Percentiles rank a stretch among this genome's conserved stretches.
phyloP scores from a whole-genome alignment of 1,140 invertebrate species.

The Cyclargus thomasi region DNA sequence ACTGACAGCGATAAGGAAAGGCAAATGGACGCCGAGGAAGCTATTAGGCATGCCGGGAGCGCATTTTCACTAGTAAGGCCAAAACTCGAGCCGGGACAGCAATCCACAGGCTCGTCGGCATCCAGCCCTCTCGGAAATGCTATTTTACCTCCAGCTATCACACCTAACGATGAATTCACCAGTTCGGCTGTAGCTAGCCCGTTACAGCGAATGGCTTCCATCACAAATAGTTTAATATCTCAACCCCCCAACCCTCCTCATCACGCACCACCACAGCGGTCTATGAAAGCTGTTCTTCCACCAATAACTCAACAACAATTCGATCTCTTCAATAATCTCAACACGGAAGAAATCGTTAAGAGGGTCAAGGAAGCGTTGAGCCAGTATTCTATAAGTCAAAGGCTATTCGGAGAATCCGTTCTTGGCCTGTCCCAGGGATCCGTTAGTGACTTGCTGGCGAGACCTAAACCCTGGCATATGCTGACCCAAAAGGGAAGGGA shows the following conservation, averaged over 20 bases:
- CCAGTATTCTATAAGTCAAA: constrained; percentile 98
- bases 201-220: constrained; percentile 96
- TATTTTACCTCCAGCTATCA: constrained; percentile 87
- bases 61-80: constrained; percentile 90
- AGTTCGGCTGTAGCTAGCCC: constrained; percentile 90
- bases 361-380: constrained; percentile 98
- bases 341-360: constrained; percentile 98
- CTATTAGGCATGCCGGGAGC: constrained; percentile 86
- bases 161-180: constrained; percentile 85
- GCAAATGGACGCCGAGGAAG: constrained; percentile 78
- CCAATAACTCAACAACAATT: constrained; percentile 99
- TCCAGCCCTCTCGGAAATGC: constrained; percentile 88
- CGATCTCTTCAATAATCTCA: constrained; percentile 97
- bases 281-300: constrained; percentile 95
- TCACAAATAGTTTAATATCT: constrained; percentile 96
- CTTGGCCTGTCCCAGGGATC: constrained; percentile 97
- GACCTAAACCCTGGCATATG: constrained; percentile 98
- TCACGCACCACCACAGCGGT: constrained; percentile 87
- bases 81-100: constrained; percentile 83
- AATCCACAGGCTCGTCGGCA: constrained; percentile 79
- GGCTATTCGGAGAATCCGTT: constrained; percentile 98
- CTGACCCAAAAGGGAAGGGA: constrained; percentile 97
- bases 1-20: constrained; percentile 79
- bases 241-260: constrained; percentile 90
- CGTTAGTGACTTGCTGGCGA: constrained; percentile 94